These are phyloP conservation scores for Lithophane semibrunnea DNA, from an alignment of 2,888 invertebrate genomes.

Conservation along the genomic window DNA sequence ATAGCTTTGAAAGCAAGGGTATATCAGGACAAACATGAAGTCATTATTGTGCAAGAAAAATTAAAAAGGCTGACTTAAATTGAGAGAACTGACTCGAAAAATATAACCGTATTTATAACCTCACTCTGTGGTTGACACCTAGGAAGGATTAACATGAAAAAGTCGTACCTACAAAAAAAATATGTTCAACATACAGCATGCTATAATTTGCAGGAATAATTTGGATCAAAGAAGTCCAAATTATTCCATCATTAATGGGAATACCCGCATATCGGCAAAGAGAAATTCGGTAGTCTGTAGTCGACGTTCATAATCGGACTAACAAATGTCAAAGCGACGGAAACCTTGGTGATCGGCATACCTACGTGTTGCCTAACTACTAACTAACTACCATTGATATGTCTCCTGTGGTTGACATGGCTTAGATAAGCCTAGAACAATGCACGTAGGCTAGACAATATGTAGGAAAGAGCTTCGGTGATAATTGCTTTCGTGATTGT, in stretches of 20 bases:
- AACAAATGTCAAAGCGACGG: slow-evolving; percentile 50
- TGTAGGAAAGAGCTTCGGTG: neutral
- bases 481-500: slow-evolving; percentile 13
- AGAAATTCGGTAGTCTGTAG: slow-evolving; percentile 57
- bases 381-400: slow-evolving; percentile 41
- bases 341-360: slow-evolving; percentile 42
- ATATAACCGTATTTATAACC: neutral
- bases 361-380: slow-evolving; percentile 8
- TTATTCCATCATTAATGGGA: slow-evolving; percentile 29
- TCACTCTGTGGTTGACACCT: too few relatives aligned
- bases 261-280: slow-evolving; percentile 23
- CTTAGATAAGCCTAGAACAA: slow-evolving; percentile 38
- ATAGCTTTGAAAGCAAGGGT: neutral
- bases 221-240: neutral
- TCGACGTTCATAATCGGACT: slow-evolving; percentile 58
- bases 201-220: too few relatives aligned
- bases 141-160: neutral
- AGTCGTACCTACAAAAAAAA: neutral
- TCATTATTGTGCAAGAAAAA: neutral
- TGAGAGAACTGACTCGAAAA: neutral
- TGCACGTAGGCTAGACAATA: slow-evolving; percentile 1
- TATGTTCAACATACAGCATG: neutral
- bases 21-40: neutral
- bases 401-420: slow-evolving; percentile 54
- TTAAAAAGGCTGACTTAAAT: neutral